Base-by-base conservation (phyloP, 2,113 vertebrate genomes). In the Hymenochirus boettgeri region DNA sequence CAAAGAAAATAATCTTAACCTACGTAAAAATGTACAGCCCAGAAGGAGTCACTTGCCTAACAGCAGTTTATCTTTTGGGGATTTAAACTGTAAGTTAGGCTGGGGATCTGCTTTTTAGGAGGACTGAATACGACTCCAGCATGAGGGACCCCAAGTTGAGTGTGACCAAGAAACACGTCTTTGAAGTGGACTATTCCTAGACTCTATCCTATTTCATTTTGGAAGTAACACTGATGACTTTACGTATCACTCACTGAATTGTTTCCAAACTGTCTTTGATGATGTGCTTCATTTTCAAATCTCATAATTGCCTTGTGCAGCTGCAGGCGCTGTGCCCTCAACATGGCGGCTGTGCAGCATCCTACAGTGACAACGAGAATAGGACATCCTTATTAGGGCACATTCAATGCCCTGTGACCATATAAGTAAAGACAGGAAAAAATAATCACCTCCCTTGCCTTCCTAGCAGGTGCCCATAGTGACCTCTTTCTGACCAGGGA, bases 351-450 rank as follows among this genome's bases (percentile, higher is more conserved):
- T 33, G 59, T 56, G 56, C 65, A 69, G 65, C 56, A 45, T 60
- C 57, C 56, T 29, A 45, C 46, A 60, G 45, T 29, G 65, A 56
- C 57, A 69, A 59, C 57, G 27, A 42, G 56, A 69, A 42, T 33
- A 67, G 29, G 56, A 24, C 54, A 45, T 31, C 65, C 57, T 69
- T 60, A 53, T 39, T 53, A 27, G 65, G 65, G 17, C 48, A 59
- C 56, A 53, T 45, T 21, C 65, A 17, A 29, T 69, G 65, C 56
- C 65, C 47, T 15, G 56, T 60, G 47, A 69, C 65, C 65, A 53
- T 69, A 69, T 60, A 69, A 69, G 65, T 69, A 60, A 53, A 29
- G 64, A 66, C 55, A 66, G 45, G 54, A 52, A 58, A 58, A 66
- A 46, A 59, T 60, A 69, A 69, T 57, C 47, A 59, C 31, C 37